Conservation (phyloP, 2,113 vertebrate species). For the Leiothrix lutea region DNA sequence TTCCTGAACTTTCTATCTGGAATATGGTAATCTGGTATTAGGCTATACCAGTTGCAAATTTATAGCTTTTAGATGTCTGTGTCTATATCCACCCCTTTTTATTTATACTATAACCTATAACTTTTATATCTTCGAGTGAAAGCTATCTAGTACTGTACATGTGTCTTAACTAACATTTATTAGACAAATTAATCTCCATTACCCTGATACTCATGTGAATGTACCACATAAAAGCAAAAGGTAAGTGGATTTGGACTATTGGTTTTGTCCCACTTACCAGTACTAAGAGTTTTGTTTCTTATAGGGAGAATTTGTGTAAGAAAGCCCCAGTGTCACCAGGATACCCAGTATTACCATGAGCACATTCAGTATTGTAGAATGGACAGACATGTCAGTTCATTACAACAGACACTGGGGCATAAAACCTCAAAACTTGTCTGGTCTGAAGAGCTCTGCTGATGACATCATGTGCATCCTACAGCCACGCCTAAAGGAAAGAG, state of each 20-base stretch:
- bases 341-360: neutral
- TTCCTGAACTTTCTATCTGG: neutral
- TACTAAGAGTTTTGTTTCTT: neutral
- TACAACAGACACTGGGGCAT: neutral
- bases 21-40: neutral
- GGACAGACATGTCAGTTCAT: neutral
- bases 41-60: neutral
- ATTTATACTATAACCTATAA: neutral
- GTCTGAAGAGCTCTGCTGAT: neutral
- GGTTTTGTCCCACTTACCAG: neutral
- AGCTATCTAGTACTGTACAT: fast-evolving
- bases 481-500: neutral
- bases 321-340: neutral
- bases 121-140: neutral
- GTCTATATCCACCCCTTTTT: neutral
- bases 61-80: neutral
- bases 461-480: fast-evolving
- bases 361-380: neutral
- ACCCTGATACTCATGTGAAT: neutral
- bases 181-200: neutral
- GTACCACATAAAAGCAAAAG: neutral
- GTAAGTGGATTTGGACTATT: neutral
- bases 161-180: neutral
- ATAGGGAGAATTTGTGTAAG: neutral
- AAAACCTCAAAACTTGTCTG: neutral